These are phyloP conservation scores for Xiphophorus couchianus DNA, from an alignment of 2,113 vertebrate genomes.

Conservation along the genomic window DNA sequence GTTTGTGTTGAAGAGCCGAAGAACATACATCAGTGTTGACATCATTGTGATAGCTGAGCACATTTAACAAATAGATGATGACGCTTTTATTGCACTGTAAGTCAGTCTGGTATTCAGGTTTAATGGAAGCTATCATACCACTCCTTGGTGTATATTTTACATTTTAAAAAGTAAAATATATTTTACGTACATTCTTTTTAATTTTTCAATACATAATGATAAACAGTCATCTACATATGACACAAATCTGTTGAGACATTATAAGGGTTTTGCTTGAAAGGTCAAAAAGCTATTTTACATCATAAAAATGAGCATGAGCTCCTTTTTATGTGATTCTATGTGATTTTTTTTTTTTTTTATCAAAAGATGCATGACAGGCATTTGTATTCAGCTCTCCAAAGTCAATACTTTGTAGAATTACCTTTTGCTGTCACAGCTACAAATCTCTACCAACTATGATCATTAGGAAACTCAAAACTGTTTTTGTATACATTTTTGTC, in stretches of 20 bases:
- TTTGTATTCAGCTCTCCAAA: too few relatives aligned
- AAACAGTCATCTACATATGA: not conserved
- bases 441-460: not conserved
- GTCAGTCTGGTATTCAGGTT: constrained; percentile 30
- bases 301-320: too few relatives aligned
- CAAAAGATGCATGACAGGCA: too few relatives aligned
- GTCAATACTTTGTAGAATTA: too few relatives aligned
- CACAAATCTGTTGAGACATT: not conserved
- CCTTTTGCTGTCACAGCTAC: too few relatives aligned
- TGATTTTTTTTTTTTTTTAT: too few relatives aligned
- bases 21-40: constrained; percentile 29
- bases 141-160: constrained; percentile 36
- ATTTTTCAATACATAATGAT: constrained; percentile 23
- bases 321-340: too few relatives aligned
- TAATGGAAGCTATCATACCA: constrained; percentile 45
- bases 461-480: not conserved
- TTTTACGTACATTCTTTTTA: constrained; percentile 9
- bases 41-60: constrained; percentile 35
- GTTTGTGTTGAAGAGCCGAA: not conserved
- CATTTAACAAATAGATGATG: constrained; percentile 25
- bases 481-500: not conserved
- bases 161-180: constrained; percentile 21
- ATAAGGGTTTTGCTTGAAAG: not conserved
- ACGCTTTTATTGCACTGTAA: constrained; percentile 25
- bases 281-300: not conserved